Evolutionary conservation across 2,888 invertebrate genomes (phyloP).

Genomic region (Pristionchus japonicus): DNA sequence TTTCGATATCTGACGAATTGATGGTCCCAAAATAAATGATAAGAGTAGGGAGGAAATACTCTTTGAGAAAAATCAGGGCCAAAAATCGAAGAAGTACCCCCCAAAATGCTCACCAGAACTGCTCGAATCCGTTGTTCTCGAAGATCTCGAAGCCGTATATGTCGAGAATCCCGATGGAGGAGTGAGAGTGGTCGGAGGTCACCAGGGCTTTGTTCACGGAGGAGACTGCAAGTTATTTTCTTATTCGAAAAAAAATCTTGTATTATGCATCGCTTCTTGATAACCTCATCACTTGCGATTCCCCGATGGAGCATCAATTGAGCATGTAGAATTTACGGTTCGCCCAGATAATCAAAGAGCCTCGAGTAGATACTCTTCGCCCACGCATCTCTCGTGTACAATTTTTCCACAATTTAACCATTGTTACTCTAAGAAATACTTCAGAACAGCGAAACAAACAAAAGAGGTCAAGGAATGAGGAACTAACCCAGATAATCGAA

Average conservation of each 20-base stretch:
- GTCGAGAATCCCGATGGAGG: slow-evolving; percentile 82
- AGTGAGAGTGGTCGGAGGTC: slow-evolving; percentile 46
- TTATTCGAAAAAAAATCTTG: too few species aligned
- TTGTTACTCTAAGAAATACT: not conserved
- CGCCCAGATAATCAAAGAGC: slow-evolving; percentile 77
- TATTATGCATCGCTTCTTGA: too few species aligned
- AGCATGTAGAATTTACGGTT: too few species aligned
- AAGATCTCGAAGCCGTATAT: slow-evolving; percentile 85
- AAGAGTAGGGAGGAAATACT: too few species aligned
- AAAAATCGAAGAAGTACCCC: too few species aligned
- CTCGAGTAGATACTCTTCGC: too few species aligned
- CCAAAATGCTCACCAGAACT: slow-evolving; percentile 79
- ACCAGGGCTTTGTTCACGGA: slow-evolving; percentile 81
- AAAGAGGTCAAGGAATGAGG: not conserved
- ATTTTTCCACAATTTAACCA: too few species aligned
- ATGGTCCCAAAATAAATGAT: too few species aligned
- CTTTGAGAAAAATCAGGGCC: too few species aligned
- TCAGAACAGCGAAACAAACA: too few species aligned
- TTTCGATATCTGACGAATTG: too few species aligned
- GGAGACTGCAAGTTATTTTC: not conserved
- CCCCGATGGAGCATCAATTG: not conserved
- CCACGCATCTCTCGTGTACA: not conserved
- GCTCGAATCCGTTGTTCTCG: slow-evolving; percentile 83
- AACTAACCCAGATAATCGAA: slow-evolving; percentile 78
- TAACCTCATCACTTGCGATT: not conserved